Evolutionary conservation across 2,888 invertebrate genomes (phyloP), one percentile per base, ranked within the genome.

Genomic region (Agrochola circellaris): DNA sequence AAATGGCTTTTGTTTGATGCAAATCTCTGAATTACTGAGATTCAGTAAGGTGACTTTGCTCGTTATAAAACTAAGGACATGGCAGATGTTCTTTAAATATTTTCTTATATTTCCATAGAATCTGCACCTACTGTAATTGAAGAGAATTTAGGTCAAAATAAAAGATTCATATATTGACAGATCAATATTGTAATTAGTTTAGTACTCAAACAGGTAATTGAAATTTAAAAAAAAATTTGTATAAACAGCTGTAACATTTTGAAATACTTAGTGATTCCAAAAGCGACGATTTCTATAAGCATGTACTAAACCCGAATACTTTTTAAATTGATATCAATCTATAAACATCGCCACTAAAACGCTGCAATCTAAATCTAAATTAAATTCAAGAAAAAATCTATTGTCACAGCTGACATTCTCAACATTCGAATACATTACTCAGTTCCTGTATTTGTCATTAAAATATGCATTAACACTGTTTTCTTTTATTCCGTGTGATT

Each of bases 391-490:
- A 81, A 81, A 75, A 42, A 42, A 66, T 30, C 66, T 70, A 79
- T 83, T 88, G 81, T 81, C 76, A 73, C 62, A 67, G 69, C 76
- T 79, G 84, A 77, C 84, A 81, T 77, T 71, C 67, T 62, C 66
- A 83, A 88, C 78, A 68, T 71, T 84, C 62, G 45, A 66, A 77
- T 73, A 87, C 87, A 88, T 88, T 80, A 86, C 79, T 86, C 81
- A 80, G 70, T 73, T 88, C 81, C 79, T 83, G 84, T 88, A 88
- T 88, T 88, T 88, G 89, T 88, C 88, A 87, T 87, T 79, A 82
- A 84, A 86, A 81, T 88, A 85, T 84, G 81, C 79, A 87, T 83
- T 77, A 84, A 85, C 62, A 84, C 61, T 82, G 82, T 90, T 89
- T 87, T 90, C 86, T 87, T 87, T 85, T 78, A 87, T 85, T 83